Evolutionary conservation across 2,888 invertebrate species (phyloP).

Genomic region (Aromia moschata): DNA sequence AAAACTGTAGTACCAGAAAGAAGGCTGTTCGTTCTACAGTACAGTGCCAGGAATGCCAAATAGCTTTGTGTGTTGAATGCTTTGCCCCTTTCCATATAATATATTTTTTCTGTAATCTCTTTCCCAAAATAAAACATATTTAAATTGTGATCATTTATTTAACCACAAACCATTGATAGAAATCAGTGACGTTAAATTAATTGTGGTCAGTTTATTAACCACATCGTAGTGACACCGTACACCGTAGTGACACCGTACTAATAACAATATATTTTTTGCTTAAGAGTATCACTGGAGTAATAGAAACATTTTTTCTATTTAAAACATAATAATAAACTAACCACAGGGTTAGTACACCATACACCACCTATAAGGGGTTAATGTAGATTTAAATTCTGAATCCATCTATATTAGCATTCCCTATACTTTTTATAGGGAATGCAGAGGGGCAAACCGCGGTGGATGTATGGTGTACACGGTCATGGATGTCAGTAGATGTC

Average conservation of each 20-base stretch:
- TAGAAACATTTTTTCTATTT: neutral
- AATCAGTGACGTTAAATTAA: neutral
- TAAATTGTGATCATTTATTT: neutral
- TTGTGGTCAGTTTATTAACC: neutral
- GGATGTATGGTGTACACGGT: no score
- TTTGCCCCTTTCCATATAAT: neutral
- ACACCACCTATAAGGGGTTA: constrained; percentile 6
- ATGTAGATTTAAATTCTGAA: no score
- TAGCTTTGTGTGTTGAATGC: neutral
- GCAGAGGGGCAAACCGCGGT: no score
- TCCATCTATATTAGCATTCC: no score
- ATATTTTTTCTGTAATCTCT: neutral
- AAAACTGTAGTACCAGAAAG: neutral
- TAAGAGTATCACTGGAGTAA: neutral
- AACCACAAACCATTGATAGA: neutral
- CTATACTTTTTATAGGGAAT: no score
- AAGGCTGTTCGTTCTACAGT: neutral
- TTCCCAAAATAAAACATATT: neutral
- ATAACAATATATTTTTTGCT: neutral
- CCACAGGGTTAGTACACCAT: no score
- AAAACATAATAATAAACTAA: neutral
- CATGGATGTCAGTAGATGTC: no score
- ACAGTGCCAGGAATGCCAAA: neutral
- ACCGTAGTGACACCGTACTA: no score
- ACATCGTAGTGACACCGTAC: neutral